Evolutionary conservation across 2,888 invertebrate species (phyloP).

Genomic region (Andrena trimmerana): DNA sequence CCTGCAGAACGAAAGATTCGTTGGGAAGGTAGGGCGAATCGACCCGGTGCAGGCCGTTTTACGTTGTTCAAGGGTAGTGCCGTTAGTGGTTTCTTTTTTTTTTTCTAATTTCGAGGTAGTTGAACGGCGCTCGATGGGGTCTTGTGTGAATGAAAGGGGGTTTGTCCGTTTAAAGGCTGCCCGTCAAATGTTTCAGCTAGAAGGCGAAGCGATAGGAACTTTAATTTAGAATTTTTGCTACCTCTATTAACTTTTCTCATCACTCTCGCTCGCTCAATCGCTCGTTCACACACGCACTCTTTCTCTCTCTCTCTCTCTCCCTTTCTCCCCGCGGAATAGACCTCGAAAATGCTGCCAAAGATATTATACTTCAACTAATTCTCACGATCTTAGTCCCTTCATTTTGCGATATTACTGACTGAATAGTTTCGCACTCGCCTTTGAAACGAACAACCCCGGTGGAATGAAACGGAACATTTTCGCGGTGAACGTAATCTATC

Average conservation of each 20-base stretch:
- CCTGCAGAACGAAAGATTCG: constrained; percentile 34
- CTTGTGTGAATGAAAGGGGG: constrained; percentile 33
- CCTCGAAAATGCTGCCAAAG: constrained; percentile 43
- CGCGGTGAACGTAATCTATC: constrained; percentile 33
- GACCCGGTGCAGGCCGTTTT: constrained; percentile 52
- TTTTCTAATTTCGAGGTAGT: constrained; percentile 62
- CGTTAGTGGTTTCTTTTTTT: constrained; percentile 54
- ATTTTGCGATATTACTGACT: constrained; percentile 27
- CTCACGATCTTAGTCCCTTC: constrained; percentile 31
- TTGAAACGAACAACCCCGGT: constrained; percentile 40
- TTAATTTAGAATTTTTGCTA: constrained; percentile 62
- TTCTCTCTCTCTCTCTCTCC: neutral
- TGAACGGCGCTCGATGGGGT: constrained; percentile 57
- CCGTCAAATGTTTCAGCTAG: constrained; percentile 52
- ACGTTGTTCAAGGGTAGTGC: constrained; percentile 45
- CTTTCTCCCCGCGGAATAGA: constrained; percentile 45
- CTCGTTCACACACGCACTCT: neutral
- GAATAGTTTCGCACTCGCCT: constrained; percentile 16
- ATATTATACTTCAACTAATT: constrained; percentile 46
- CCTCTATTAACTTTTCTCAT: constrained; percentile 44
- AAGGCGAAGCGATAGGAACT: constrained; percentile 63
- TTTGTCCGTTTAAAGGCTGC: constrained; percentile 48
- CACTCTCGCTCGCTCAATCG: constrained; percentile 15
- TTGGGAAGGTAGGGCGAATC: constrained; percentile 13
- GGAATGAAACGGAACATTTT: constrained; percentile 16